Percentiles rank a stretch among this genome's conserved stretches.
phyloP scores from a whole-genome alignment of 35 echinoderm and acorn worm species.

The Heliocidaris tuberculata region DNA sequence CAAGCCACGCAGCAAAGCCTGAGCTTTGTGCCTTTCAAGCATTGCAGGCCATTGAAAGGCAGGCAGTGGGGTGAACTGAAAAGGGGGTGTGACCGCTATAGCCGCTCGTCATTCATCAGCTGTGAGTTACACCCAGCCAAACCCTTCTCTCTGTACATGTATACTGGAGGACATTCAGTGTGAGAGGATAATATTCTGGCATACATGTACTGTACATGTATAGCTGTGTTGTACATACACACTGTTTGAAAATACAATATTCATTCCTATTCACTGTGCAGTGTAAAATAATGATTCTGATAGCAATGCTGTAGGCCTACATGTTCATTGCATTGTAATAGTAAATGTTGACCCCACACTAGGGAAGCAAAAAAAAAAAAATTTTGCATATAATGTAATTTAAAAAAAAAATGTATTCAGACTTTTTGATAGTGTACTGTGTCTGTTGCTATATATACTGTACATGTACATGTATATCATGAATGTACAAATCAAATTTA shows the following conservation, averaged over 20 bases:
- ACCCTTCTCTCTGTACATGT: background rate
- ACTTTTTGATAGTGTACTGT: no score
- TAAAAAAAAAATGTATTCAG: no score
- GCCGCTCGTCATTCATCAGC: slow-evolving; percentile 17
- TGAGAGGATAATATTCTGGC: background rate
- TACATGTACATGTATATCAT: no score
- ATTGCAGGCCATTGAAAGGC: background rate
- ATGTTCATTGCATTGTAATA: no score
- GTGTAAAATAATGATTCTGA: no score
- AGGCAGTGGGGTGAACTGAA: background rate
- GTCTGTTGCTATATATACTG: no score
- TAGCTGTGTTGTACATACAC: background rate
- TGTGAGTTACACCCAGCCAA: slow-evolving; percentile 31
- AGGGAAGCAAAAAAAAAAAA: no score
- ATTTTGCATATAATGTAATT: no score
- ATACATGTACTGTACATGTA: background rate
- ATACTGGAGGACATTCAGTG: background rate
- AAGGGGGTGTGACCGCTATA: slow-evolving; percentile 21
- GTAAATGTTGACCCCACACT: no score
- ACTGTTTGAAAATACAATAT: background rate
- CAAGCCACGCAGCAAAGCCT: background rate
- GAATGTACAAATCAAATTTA: no score
- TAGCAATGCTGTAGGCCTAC: no score
- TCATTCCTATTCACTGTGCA: no score
- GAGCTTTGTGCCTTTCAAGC: background rate